These are phyloP conservation scores for Idaea dimidiata DNA, from an alignment of 2,888 invertebrate species.

Conservation along the genomic window DNA sequence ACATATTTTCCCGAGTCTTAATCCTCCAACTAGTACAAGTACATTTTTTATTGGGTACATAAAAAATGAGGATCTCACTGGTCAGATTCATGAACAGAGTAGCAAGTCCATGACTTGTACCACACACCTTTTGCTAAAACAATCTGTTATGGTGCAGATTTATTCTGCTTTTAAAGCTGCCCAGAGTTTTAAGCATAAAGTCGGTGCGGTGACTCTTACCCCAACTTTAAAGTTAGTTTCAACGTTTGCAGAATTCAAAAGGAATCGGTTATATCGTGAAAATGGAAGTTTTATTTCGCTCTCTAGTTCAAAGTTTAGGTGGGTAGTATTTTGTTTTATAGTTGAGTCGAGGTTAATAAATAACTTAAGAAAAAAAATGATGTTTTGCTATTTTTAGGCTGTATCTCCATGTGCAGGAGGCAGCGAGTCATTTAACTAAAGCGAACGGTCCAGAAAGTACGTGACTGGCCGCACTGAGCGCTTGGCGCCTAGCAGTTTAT, in stretches of 20 bases:
- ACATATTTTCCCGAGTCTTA: no score
- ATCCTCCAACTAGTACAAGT: no score
- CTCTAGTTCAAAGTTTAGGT: neutral
- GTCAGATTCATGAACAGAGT: no score
- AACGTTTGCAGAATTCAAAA: neutral
- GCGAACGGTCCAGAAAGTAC: no score
- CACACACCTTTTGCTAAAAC: constrained; percentile 40
- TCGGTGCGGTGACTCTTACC: constrained; percentile 17
- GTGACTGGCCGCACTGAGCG: no score
- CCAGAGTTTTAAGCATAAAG: constrained; percentile 11
- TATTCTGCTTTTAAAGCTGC: constrained; percentile 48
- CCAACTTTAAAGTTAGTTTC: constrained; percentile 2
- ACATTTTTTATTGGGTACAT: no score
- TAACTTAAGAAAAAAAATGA: no score
- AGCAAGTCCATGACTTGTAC: constrained; percentile 12
- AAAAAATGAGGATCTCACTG: no score
- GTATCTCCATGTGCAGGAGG: no score
- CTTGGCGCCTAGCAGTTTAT: no score
- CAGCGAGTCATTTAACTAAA: no score
- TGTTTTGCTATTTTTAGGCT: no score
- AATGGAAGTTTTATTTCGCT: neutral
- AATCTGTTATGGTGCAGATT: constrained; percentile 50
- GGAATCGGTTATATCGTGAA: neutral
- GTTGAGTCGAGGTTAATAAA: constrained; percentile 3
- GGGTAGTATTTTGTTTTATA: constrained; percentile 3